Evolutionary conservation across 2,797 vertebrate species (phyloP), one percentile per base, ranked within the genome.

Genomic region (Eulemur mongoz): DNA sequence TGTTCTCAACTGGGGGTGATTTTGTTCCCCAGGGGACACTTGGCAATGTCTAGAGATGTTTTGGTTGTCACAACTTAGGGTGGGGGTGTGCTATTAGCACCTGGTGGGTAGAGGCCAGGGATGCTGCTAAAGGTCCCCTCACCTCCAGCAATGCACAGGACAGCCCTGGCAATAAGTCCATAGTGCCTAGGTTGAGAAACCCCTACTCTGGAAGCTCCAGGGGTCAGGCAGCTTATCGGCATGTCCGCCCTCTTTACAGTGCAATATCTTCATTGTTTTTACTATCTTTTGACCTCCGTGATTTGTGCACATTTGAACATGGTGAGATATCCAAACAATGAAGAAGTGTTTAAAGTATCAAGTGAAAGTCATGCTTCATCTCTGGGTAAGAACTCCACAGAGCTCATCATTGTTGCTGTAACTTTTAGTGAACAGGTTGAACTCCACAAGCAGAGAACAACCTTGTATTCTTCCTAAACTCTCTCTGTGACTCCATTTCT

Each of bases 311-410:
- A 57, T 57, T 57, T 57, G 54, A 57, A 57, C 38, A 72, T 72
- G 79, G 72, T 57, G 79, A 94, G 94, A 72, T 23, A 82, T 63
- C 69, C 48, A 82, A 91, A 96, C 96, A 96, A 92, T 73, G 91
- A 20, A 43, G 18, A 84, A 78, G 43, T 95, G 48, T 88, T 97
- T 94, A 52, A 96, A 95, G 54, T 81, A 86, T 78, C n/a, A 43
- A 95, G 81, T 43, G 67, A 95, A 95, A 91, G 52, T 63, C 43
- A 10, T 5, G 11, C 50, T 30, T 88, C 84, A 27, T 50, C 12
- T 32, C 11, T 94, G 15, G 15, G 32, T 43, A 22, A n/a, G 40
- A 70, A 48, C 59, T 92, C 65, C 50, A 32, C 50, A 20, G 79
- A 83, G 63, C 76, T 81, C n/a, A 52, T 65, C 1, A 1, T 35